Conservation (phyloP, 2,888 invertebrate genomes). For the Agonopterix alstromeriana region DNA sequence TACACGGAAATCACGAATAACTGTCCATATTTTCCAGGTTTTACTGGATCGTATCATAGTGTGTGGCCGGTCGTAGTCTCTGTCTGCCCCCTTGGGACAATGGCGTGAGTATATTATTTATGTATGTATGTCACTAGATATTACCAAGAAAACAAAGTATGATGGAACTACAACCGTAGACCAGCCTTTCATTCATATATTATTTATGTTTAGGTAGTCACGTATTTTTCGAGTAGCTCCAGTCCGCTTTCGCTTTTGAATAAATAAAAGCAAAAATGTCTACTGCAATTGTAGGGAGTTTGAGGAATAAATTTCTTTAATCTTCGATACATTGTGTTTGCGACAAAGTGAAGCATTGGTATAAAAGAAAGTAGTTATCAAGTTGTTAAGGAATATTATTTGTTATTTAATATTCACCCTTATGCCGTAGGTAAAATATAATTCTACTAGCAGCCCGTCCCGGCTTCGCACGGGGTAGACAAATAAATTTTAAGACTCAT, state of each 20-base stretch:
- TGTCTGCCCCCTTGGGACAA: neutral
- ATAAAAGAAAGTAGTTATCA: neutral
- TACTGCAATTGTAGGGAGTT: constrained; percentile 47
- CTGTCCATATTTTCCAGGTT: too few relatives aligned
- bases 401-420: too few relatives aligned
- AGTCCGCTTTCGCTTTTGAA: constrained; percentile 63
- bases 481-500: too few relatives aligned
- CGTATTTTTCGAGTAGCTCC: constrained; percentile 65
- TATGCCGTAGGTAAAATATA: too few relatives aligned
- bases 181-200: constrained; percentile 42
- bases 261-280: constrained; percentile 62
- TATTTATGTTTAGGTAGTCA: constrained; percentile 61
- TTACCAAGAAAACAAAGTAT: constrained; percentile 6
- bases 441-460: too few relatives aligned
- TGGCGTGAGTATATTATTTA: neutral
- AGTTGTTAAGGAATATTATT: too few relatives aligned
- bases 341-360: neutral
- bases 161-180: constrained; percentile 32
- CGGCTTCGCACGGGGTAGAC: too few relatives aligned
- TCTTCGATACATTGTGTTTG: neutral
- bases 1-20: too few relatives aligned
- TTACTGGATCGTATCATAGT: too few relatives aligned
- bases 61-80: too few relatives aligned
- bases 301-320: constrained; percentile 21
- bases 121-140: neutral